Base-by-base conservation (phyloP, 1,140 invertebrate genomes). In the Metaphire vulgaris region DNA sequence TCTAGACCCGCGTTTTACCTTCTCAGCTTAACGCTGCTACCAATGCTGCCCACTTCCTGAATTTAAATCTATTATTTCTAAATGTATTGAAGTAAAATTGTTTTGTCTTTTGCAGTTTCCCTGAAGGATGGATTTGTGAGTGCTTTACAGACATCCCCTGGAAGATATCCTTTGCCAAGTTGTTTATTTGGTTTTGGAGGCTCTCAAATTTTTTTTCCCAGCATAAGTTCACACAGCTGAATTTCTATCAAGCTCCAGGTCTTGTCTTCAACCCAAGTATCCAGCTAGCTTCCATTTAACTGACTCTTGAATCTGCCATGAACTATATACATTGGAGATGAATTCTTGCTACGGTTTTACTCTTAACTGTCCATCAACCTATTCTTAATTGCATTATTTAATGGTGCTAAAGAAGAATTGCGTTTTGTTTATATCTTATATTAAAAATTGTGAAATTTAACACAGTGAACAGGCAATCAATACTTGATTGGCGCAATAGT, bases 71-170 rank as follows among this genome's bases (percentile, higher is more conserved):
- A n/a, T n/a, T n/a, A n/a, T n/a, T n/a, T n/a, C n/a, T n/a, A n/a
- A n/a, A n/a, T n/a, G n/a, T n/a, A n/a, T n/a, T n/a, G n/a, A n/a
- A n/a, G n/a, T n/a, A n/a, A n/a, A n/a, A n/a, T n/a, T n/a, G n/a
- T n/a, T n/a, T 34, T n/a, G n/a, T 73, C 26, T 14, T 41, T 29
- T 34, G n/a, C 33, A 73, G 72, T 33, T n/a, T 73, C 72, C 28
- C 15, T 73, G 28, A n/a, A 73, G 34, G 28, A 28, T 41, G 74
- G 64, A 21, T 93, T 95, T 87, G 87, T 94, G 80, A 92, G 93
- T 83, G 92, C 93, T 75, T 90, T 96, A 68, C 91, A 90, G 86
- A 88, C 90, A 81, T 93, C 93, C 72, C 93, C 93, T 73, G 91
- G 90, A 74, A 94, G 92, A 88, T 88, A 88, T 88, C 87, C 87